A percentile compares a stretch with the other conserved stretches of the same genome.
Conservation (phyloP, 2,888 invertebrate species). For the Meliscaeva auricollis region DNA sequence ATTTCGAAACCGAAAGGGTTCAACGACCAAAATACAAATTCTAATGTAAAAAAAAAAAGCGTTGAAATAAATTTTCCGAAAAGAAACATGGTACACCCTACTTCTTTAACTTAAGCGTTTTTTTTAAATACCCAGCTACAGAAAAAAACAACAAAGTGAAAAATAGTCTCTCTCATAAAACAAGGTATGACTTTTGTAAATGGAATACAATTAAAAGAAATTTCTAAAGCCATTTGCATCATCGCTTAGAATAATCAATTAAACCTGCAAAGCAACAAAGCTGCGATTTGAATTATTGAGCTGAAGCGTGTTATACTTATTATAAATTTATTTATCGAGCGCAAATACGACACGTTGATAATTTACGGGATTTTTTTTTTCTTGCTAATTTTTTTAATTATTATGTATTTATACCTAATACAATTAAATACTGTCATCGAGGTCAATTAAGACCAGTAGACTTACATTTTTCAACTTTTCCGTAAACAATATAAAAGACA, state of each 20-base stretch:
- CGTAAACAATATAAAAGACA: no score
- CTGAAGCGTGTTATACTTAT: conserved; percentile 23
- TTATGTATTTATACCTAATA: no score
- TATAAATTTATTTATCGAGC: conserved; percentile 4
- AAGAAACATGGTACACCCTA: conserved; percentile 14
- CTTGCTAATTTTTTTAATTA: no score
- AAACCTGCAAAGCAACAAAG: not conserved
- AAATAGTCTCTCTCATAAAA: not conserved
- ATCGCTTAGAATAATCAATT: conserved; percentile 25
- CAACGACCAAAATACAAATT: conserved; percentile 62
- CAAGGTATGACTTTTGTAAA: conserved; percentile 69
- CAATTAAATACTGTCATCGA: no score
- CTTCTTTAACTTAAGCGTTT: not conserved
- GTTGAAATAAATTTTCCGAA: conserved; percentile 67
- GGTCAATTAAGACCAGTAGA: no score
- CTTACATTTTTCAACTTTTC: no score
- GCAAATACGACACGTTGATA: not conserved
- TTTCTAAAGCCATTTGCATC: conserved; percentile 64
- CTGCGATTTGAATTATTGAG: conserved; percentile 18
- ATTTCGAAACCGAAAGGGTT: conserved; percentile 47
- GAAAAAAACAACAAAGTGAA: not conserved
- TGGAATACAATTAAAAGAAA: conserved; percentile 53
- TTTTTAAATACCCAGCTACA: no score
- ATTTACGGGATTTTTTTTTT: no score
- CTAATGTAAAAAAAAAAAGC: conserved; percentile 57